Evolutionary conservation across 2,113 vertebrate species (phyloP), one percentile per base, ranked within the genome.

Genomic region (Myotis yumanensis): DNA sequence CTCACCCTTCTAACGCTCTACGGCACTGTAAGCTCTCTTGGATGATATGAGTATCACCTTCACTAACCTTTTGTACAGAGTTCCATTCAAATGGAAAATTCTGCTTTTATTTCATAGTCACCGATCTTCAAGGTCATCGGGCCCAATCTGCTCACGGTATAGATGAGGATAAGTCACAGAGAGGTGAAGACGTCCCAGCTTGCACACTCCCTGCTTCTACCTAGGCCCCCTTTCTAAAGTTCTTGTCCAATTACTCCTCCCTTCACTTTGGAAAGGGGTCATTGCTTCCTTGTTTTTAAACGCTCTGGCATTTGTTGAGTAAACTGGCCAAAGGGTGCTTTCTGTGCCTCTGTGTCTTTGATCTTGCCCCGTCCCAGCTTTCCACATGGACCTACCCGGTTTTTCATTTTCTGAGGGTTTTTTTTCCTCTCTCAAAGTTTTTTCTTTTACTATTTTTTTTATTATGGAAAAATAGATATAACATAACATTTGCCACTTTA

Each of bases 41-140:
- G 30, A 71, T 35, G 14, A 68, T 51, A 52, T 8, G 25, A 72
- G 66, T 6, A 57, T 35, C 4, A 23, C 35, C 28, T n/a, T 64
- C 28, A 80, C 22, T 80, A 68, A 77, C 48, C 28, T 80, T 89
- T 23, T 80, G 30, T 8, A 4, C 0, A 75, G 88, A 72, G 35
- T 76, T n/a, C 51, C 40, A 81, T 12, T 64, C 72, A 88, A 66
- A 72, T 68, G 32, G 72, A 88, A 95, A 76, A 64, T 85, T 77
- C 51, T 40, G 32, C 69, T 83, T 59, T 59, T 59, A 52, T 89
- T 51, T 68, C 51, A 11, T 15, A 12, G 14, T n/a, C 48, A 35
- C 18, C 69, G 32, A 15, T 20, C 57, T 51, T 94, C 18, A 43
- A 37, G 75, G 40, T 93, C 46, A 82, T 7, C 32, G 16, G 51